These are phyloP conservation scores for Strigamia crassipes DNA, from an alignment of 2,888 invertebrate species.

Conservation along the genomic window DNA sequence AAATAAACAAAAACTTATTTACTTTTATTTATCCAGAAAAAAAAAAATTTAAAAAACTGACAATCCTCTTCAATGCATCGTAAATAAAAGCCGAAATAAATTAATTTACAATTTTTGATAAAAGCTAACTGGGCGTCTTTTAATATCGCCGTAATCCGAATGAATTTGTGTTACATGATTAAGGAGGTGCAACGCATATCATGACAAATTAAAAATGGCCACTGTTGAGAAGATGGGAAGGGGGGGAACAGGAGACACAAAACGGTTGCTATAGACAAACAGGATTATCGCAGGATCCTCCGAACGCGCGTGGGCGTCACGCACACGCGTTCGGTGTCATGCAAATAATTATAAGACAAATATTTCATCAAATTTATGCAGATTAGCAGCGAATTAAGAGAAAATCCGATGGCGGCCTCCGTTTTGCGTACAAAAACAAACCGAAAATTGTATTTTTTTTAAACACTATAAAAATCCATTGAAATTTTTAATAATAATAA, in stretches of 20 bases:
- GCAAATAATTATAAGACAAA: conserved; percentile 31
- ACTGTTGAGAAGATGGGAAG: neutral
- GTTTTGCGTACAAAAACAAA: neutral
- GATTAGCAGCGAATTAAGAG: neutral
- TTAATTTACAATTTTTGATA: neutral
- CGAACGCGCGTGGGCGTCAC: conserved; percentile 18
- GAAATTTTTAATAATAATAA: neutral
- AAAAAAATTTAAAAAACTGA: too few species aligned
- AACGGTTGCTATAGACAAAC: conserved; percentile 3
- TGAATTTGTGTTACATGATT: conserved; percentile 32
- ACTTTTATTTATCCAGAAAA: neutral
- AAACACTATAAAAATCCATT: neutral
- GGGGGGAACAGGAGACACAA: neutral
- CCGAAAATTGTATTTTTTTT: neutral
- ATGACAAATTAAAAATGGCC: conserved; percentile 24
- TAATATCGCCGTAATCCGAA: conserved; percentile 12
- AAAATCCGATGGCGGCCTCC: neutral
- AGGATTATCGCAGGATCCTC: conserved; percentile 8
- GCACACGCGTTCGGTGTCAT: conserved; percentile 25
- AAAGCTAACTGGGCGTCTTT: neutral
- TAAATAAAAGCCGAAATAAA: neutral
- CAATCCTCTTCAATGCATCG: neutral
- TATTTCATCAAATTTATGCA: conserved; percentile 11
- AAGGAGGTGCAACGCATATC: conserved; percentile 18
- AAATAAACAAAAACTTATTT: neutral